A percentile compares a stretch with the other conserved stretches of the same genome.
Evolutionary conservation across 2,113 vertebrate genomes (phyloP).

Genomic region (Chauna torquata): DNA sequence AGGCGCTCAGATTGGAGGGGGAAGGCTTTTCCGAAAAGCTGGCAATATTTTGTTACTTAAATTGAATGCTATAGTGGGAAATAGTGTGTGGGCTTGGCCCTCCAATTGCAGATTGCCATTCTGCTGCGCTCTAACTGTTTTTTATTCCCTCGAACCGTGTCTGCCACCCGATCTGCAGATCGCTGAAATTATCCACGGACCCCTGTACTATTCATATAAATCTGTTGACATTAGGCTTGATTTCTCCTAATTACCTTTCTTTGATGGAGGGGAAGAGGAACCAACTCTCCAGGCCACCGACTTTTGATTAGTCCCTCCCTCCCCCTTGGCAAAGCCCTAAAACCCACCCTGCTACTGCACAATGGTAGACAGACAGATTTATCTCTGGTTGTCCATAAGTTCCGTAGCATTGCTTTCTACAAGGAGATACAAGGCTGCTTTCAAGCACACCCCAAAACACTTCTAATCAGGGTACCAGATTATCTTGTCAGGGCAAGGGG

Average conservation of each 20-base stretch:
- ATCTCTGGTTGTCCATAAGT: background rate
- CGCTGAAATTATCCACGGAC: background rate
- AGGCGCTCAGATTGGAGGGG: background rate
- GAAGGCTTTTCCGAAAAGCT: background rate
- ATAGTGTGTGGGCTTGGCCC: background rate
- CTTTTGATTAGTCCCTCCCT: background rate
- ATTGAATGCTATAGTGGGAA: background rate
- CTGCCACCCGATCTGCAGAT: background rate
- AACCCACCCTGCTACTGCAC: background rate
- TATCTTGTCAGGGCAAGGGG: background rate
- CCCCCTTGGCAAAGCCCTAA: background rate
- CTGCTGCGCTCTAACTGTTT: background rate
- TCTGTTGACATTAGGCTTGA: background rate
- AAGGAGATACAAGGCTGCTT: background rate
- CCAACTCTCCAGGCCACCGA: background rate
- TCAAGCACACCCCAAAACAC: background rate
- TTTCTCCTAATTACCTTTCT: background rate
- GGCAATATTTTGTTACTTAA: constrained; percentile 21
- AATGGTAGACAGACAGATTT: background rate
- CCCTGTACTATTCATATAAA: background rate
- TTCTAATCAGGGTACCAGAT: background rate
- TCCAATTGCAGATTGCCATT: background rate
- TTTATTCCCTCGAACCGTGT: background rate
- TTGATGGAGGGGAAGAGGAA: background rate
- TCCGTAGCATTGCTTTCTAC: background rate